Base-by-base conservation (phyloP, 2,888 invertebrate genomes). In the Laspeyria flexula region DNA sequence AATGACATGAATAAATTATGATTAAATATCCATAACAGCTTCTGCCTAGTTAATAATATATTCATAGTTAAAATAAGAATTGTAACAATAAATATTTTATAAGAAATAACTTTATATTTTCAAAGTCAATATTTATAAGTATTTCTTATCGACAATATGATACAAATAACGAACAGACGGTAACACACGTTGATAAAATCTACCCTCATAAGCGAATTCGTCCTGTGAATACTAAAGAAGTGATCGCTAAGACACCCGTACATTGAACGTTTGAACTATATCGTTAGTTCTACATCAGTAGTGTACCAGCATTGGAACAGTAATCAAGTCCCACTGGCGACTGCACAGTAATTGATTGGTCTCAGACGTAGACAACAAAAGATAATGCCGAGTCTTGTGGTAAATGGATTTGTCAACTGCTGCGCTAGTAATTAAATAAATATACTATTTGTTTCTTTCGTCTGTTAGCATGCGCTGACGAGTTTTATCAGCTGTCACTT, bases 361-460 rank as follows among this genome's bases (percentile, higher is more conserved):
- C 85, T 80, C 84, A 81, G 85, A 75, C 79, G 77, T 80, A 86
- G 88, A 88, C 88, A 82, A 87, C 88, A 86, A 85, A 85, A 89
- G 90, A 90, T 90, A 90, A 85, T 81, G 81, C 79, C 70, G 75
- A 58, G 73, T 77, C 72, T 76, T 74, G 77, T 77, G 77, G 80
- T 86, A 85, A 90, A 87, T 85, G 85, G 85, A 89, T 90, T 90
- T 90, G 87, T 91, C 90, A 90, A 88, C 88, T 81, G 81, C 80
- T 80, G 81, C 66, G 82, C 73, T 59, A 75, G 84, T 89, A 90
- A 90, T 90, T 88, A 85, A 90, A 90, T 88, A 88, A 88, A 87
- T 86, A 85, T 77, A 81, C 70, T 51, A 48, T 54, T 62, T 67
- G 59, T 66, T 81, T 74, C 73, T 79, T 81, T 79, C 73, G 77